Base-by-base conservation (phyloP, 2,113 vertebrate genomes). In the Anguilla rostrata region DNA sequence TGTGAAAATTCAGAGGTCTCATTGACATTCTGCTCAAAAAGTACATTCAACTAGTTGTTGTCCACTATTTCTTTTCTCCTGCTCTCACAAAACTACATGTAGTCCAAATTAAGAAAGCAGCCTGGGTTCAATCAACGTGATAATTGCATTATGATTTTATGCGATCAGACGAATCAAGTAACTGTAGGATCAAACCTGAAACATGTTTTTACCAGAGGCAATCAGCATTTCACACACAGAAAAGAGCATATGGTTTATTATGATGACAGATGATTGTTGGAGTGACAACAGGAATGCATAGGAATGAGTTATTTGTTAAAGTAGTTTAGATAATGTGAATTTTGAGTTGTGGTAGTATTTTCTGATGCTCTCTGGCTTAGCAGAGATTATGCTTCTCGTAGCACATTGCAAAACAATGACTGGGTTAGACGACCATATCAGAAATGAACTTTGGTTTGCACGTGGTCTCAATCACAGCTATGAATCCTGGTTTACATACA, bases 1-100 rank as follows among this genome's bases (percentile, higher is more conserved):
- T 97, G 92, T 79, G 91, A 90, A 86, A 83, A 87, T 20, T 49
- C 26, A 87, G 66, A 87, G 26, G n/a, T 78, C 5, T 83, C 46
- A 57, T 12, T 6, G 43, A 75, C 71, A 34, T 29, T 34, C 71
- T 29, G 29, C 60, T 83, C n/a, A 46, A 11, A 56, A 29, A 82
- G 20, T 40, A 43, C 12, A 40, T 39, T 40, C 34, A 2, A 82
- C 81, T 49, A 9, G 43, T 14, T 29, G 34, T 46, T 85, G 12
- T 49, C 20, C 80, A 56, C 34, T 80, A 86, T 81, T 53, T 5
- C 9, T 78, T 78, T 78, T 34, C 26, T 78, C 6, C 78, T 29
- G 39, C 22, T 43, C 16, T 81, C 34, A 41, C 79, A 66, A 66
- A 66, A 22, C 22, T 26, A 66, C 20, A 22, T 39, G 43, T n/a